A percentile compares a stretch with the other conserved stretches of the same genome.
Evolutionary conservation across 2,797 vertebrate genomes (phyloP).

Genomic region (Caiman crocodilus): DNA sequence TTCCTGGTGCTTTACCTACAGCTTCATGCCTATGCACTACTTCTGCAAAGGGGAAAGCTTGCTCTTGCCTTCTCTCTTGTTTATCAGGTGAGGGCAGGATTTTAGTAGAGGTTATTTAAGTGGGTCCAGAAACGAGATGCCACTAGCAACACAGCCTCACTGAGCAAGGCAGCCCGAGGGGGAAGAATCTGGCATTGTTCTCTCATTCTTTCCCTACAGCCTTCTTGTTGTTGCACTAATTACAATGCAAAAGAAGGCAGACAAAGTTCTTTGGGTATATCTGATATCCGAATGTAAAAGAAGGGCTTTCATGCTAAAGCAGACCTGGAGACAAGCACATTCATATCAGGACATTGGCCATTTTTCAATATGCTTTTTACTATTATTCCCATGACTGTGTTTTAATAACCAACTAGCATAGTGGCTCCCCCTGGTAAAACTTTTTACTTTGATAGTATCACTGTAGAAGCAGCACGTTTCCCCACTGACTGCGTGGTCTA

Average conservation of each 20-base stretch:
- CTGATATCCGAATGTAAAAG: neutral
- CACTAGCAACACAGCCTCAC: neutral
- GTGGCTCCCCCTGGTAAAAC: neutral
- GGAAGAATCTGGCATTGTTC: rapidly evolving
- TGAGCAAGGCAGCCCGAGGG: neutral
- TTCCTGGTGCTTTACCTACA: too few species aligned
- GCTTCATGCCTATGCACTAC: too few species aligned
- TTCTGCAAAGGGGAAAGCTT: neutral
- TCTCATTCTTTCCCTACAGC: neutral
- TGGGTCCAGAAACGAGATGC: too few species aligned
- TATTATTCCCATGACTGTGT: neutral
- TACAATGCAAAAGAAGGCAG: neutral
- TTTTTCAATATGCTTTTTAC: neutral
- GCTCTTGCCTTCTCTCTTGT: neutral
- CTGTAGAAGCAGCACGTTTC: neutral
- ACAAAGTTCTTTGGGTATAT: neutral
- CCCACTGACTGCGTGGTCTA: neutral
- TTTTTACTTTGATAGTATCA: neutral
- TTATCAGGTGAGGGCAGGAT: neutral
- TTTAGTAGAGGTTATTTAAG: too few species aligned
- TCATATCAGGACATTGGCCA: neutral
- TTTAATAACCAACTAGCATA: neutral
- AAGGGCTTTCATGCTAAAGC: neutral
- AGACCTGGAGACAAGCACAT: neutral
- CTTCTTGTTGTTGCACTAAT: neutral